Evolutionary conservation across 2,113 vertebrate species (phyloP).

Genomic region (Asarcornis scutulata): DNA sequence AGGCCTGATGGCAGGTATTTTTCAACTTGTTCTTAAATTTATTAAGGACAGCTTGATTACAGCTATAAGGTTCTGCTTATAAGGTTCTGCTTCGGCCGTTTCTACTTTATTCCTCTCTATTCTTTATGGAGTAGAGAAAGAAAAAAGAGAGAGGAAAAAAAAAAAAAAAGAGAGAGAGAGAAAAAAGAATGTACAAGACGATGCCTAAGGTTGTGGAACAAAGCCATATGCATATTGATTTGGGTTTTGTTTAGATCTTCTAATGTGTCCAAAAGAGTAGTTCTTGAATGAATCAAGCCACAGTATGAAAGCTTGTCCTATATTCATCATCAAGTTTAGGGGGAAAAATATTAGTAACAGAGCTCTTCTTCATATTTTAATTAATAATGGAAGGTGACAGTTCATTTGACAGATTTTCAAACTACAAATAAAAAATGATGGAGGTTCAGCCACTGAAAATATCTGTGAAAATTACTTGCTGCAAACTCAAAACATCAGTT

Average conservation of each 20-base stretch:
- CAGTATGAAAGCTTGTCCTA: neutral
- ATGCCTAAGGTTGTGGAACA: neutral
- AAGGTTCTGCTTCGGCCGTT: neutral
- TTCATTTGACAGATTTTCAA: slow-evolving; percentile 28
- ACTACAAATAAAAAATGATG: neutral
- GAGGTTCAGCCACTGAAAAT: neutral
- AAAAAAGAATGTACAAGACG: neutral
- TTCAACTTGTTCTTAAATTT: neutral
- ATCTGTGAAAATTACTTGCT: neutral
- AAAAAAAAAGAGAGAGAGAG: too few species aligned
- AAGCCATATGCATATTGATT: neutral
- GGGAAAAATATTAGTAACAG: neutral
- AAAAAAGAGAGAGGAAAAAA: neutral
- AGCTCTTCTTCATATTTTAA: slow-evolving; percentile 49
- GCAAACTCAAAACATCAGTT: neutral
- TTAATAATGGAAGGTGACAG: slow-evolving; percentile 46
- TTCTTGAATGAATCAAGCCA: slow-evolving; percentile 32
- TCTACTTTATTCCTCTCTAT: neutral
- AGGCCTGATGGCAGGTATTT: neutral
- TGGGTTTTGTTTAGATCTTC: slow-evolving; percentile 12
- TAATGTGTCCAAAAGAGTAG: neutral
- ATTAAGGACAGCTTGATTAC: neutral
- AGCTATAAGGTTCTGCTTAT: neutral
- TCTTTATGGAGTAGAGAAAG: neutral
- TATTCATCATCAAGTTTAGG: neutral